Base-by-base conservation (phyloP, 1,140 invertebrate genomes). In the Piezodorus guildinii region DNA sequence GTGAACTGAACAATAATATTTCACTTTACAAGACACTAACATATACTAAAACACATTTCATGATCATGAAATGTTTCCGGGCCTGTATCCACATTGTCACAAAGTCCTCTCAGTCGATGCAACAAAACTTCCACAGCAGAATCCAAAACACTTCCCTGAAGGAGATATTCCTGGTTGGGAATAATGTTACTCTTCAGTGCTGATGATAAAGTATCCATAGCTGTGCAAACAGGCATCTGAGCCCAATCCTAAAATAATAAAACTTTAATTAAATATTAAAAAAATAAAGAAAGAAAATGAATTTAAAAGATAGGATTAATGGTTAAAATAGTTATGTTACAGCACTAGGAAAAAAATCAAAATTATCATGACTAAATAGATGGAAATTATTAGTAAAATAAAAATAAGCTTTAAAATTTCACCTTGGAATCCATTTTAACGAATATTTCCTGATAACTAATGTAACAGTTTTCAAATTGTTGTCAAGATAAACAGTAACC, bases 11-110 rank as follows among this genome's bases (percentile, higher is more conserved):
- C 52, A 56, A 56, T 16, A 56, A 23, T 56, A 23, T 2, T 23
- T 1, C 6, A 23, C 15, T 5, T n/a, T 6, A n/a, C 16, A 4
- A n/a, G 16, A 56, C 23, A 23, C 52, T 56, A 70, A 74, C 87
- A 77, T 45, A 91, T 80, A 64, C 83, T 88, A 70, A 90, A 89
- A 73, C 87, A 90, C 69, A 90, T 84, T 78, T 91, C 89, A 70
- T 94, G 87, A 77, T 96, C 93, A 72, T 92, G 83, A 73, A 96
- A 98, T 0, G 84, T 85, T 77, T 96, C 93, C 10, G 90, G 87
- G 8, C 87, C 88, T 63, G 85, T 83, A 72, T 96, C 93, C 8
- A 92, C 88, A 79, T 96, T 95, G 69, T 97, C 94, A 76, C 94
- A 96, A 0, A 96, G 78, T 2, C 94, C 94, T 69, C 92, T 80